A percentile compares a stretch with the other conserved stretches of the same genome.
Conservation (phyloP, 2,797 vertebrate genomes). For the Sarcophilus harrisii region DNA sequence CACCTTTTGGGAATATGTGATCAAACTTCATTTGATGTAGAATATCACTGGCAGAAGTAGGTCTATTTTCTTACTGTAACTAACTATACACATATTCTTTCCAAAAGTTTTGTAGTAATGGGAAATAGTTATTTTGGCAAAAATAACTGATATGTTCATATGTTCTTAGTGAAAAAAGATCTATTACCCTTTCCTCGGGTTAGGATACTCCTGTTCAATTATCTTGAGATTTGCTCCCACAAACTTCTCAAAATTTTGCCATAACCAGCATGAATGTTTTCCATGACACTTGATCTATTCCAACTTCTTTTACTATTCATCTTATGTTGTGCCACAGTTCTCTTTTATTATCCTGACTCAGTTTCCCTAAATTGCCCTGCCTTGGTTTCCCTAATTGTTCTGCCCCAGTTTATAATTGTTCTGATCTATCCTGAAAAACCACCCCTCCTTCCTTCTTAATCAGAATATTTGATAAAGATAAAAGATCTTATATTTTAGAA, state of each 20-base stretch:
- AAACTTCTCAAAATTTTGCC: neutral
- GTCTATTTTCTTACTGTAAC: neutral
- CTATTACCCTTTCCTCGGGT: neutral
- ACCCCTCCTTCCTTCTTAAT: no score
- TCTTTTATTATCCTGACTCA: no score
- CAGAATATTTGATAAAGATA: no score
- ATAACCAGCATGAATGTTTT: neutral
- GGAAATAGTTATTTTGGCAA: neutral
- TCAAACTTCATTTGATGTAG: neutral
- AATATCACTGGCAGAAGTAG: neutral
- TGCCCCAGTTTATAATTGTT: no score
- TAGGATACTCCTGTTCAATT: neutral
- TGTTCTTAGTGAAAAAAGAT: neutral
- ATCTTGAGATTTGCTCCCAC: neutral
- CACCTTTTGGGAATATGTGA: neutral
- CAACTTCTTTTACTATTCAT: neutral
- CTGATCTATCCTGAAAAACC: no score
- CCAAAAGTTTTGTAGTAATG: neutral
- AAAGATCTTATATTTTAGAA: no score
- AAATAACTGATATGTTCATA: neutral
- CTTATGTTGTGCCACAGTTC: no score
- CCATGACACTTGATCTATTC: neutral
- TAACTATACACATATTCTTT: neutral
- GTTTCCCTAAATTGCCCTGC: no score
- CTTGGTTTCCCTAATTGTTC: no score